Evolutionary conservation across 2,888 invertebrate species (phyloP).

Genomic region (Cryptus armator): DNA sequence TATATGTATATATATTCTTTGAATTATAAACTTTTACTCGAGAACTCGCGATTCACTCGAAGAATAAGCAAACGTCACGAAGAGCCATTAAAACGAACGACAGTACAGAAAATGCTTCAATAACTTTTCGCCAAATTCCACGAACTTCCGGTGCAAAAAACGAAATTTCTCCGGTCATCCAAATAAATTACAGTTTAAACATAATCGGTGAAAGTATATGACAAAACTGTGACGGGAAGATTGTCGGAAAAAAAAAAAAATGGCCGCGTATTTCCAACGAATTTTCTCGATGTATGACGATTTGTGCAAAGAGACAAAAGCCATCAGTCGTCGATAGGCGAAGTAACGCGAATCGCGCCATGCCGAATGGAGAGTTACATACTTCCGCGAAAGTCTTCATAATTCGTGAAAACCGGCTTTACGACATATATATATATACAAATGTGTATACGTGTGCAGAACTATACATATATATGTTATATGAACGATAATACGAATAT

Average conservation of each 20-base stretch:
- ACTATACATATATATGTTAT: slow-evolving; percentile 1
- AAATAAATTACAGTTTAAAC: background rate
- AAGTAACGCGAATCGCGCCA: slow-evolving; percentile 44
- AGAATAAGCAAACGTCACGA: slow-evolving; percentile 11
- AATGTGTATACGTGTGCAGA: slow-evolving; percentile 9
- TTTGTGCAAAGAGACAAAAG: background rate
- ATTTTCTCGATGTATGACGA: background rate
- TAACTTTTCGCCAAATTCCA: background rate
- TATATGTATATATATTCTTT: background rate
- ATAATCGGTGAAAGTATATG: background rate
- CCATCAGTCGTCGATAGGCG: background rate
- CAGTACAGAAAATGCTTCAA: background rate
- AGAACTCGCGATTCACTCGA: background rate
- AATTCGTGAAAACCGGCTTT: slow-evolving; percentile 36
- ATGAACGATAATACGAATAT: background rate
- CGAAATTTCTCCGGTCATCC: background rate
- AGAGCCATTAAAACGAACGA: background rate
- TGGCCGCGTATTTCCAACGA: background rate
- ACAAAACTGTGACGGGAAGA: background rate
- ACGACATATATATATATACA: background rate
- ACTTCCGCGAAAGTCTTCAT: slow-evolving; percentile 65
- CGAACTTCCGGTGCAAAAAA: background rate
- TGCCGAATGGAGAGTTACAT: slow-evolving; percentile 35
- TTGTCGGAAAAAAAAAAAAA: background rate
- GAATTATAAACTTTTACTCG: slow-evolving; percentile 31